Evolutionary conservation across 2,888 invertebrate species (phyloP).

Genomic region (Nymphalis polychloros): DNA sequence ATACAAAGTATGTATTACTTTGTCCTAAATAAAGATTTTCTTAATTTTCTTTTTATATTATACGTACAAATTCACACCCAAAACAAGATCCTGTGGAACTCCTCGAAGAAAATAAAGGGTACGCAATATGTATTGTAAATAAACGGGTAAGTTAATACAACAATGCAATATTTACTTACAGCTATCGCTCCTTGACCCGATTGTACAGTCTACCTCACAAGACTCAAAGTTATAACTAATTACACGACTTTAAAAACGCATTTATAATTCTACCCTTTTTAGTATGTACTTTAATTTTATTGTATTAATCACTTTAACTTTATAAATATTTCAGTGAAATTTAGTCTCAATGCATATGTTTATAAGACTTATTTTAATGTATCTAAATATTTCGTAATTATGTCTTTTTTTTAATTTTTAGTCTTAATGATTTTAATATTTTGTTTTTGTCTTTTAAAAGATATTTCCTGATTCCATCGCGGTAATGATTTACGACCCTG

Average conservation of each 20-base stretch:
- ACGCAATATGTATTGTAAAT: conserved; percentile 22
- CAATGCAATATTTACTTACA: conserved; percentile 31
- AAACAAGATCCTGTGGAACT: neutral
- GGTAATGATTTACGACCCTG: conserved; percentile 8
- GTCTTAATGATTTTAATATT: neutral
- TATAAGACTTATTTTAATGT: no score
- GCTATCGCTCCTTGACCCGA: conserved; percentile 31
- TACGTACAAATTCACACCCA: neutral
- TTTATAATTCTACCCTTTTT: neutral
- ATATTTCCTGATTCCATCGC: conserved; percentile 3
- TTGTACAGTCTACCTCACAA: conserved; percentile 23
- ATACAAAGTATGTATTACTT: neutral
- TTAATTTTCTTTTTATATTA: neutral
- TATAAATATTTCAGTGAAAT: no score
- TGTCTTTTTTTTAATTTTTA: neutral
- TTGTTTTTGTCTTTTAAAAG: conserved; percentile 2
- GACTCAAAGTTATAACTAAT: conserved; percentile 11
- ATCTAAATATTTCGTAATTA: no score
- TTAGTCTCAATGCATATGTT: no score
- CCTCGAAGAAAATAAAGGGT: conserved; percentile 5
- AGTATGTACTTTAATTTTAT: no score
- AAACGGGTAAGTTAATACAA: conserved; percentile 25
- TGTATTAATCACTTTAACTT: no score
- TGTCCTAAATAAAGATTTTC: neutral
- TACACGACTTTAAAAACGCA: neutral